Evolutionary conservation across 1,140 invertebrate genomes (phyloP), one percentile per base, ranked within the genome.

Genomic region (Trialeurodes vaporariorum): DNA sequence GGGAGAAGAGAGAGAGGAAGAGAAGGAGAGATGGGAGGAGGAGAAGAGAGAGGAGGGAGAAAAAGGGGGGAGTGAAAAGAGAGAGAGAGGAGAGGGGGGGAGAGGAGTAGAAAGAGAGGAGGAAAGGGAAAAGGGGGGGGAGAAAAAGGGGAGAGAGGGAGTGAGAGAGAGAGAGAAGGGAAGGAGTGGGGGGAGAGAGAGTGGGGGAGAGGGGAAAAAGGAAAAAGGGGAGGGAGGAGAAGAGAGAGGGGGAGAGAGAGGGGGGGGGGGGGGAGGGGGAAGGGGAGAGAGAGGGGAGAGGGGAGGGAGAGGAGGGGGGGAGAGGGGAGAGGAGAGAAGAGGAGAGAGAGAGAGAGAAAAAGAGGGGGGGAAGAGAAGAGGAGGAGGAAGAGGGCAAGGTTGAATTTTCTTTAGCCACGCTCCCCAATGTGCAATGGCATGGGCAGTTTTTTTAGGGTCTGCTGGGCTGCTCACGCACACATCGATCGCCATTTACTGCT

Each of bases 1-100:
- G 21, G 63, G 25, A 64, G 63, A 34, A 25, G 63, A 34, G 34
- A 25, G 21, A 64, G 25, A 13, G 34, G 63, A 25, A 64, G 25
- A 13, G 21, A 25, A 25, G 2, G 25, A 49, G 17, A 49, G n/a
- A 64, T 25, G 34, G n/a, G n/a, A 64, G 63, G 63, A 64, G 5
- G 34, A 49, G 34, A 5, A 17, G 34, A 49, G 34, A 49, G 34
- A 49, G 34, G 17, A 49, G 34, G 34, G 17, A 9, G 17, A 49
- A 49, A 49, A 49, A 49, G 5, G 34, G 5, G 34, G 34, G 34
- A 9, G 34, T 49, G 34, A 49, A 49, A 49, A 49, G 34, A 17
- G 17, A 9, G 34, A 17, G 34, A 49, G 17, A 17, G 34, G 34
- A 49, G 34, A 49, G 17, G 34, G 34, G 17, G 34, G 17, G 34